Evolutionary conservation across 53 echinoderm and acorn worm species (phyloP), one percentile per base, ranked within the genome.

Genomic region (Echinarachnius parma): DNA sequence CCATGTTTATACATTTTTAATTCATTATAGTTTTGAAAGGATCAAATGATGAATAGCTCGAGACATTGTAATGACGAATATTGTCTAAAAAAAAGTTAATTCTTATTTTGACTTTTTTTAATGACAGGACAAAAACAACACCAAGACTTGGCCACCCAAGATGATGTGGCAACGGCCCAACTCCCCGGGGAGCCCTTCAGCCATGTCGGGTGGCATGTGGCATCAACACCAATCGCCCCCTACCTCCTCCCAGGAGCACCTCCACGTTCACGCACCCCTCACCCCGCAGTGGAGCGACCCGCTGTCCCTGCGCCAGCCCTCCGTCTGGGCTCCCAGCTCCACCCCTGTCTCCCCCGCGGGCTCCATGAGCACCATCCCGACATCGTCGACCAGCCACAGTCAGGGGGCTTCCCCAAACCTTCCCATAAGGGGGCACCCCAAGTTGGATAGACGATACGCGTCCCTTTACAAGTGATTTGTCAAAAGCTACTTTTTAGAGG

Each of bases 241-340:
- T 23, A 15, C 76, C 21, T 46, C 27, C 21, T 64, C 67, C 19
- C 81, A 83, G 45, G 98, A 98, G 24, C 88, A 92, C 33, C 88
- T 98, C 19, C 63, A 82, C n/a, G 83, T 98, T 57, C 98, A 98
- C 26, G 86, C 91, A 72, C 87, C 87, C 79, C 86, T 98, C 16
- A 79, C 85, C n/a, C 92, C 98, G 24, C 98, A 98, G 29, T 98
- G 98, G 98, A 92, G 98, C 34, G 98, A 98, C 81, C 98, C 98
- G 11, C 79, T 98, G 19, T 81, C 84, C 25, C 71, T 91, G 9
- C 71, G 98, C 20, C 86, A 82, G 21, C 78, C 81, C 8, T 80
- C 80, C 0, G 64, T 87, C 58, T 87, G 87, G 87, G 82, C 87
- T n/a, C 87, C 87, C 29, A 74, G 67, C 26, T 62, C 63, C 74